These are phyloP conservation scores for Anastrepha obliqua DNA, from an alignment of 1,140 invertebrate genomes.

Conservation along the genomic window DNA sequence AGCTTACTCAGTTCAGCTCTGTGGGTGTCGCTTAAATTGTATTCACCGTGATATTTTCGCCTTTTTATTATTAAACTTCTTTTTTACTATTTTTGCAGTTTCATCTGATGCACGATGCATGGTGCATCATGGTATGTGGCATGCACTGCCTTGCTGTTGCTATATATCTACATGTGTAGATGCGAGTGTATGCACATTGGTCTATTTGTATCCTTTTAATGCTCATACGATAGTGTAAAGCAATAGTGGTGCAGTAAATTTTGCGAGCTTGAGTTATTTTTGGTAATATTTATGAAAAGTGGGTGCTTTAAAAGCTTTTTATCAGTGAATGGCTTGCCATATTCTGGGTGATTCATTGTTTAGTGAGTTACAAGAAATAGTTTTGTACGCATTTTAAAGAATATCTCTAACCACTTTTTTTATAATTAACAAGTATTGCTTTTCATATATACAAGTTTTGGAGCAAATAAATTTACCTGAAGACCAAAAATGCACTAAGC, in stretches of 20 bases:
- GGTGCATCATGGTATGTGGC: neutral
- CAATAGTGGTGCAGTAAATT: conserved; percentile 21
- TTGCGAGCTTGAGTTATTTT: conserved; percentile 4
- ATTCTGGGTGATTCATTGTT: conserved; percentile 30
- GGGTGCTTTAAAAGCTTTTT: conserved; percentile 48
- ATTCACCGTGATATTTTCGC: conserved; percentile 32
- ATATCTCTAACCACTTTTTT: too few species aligned
- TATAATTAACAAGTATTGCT: too few species aligned
- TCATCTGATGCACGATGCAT: neutral
- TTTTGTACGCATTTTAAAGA: neutral
- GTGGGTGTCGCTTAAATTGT: conserved; percentile 33
- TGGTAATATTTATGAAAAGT: conserved; percentile 9
- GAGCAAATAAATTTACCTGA: too few species aligned
- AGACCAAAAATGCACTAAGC: too few species aligned
- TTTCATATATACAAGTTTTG: too few species aligned
- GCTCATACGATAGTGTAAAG: neutral
- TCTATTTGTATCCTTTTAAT: conserved; percentile 30
- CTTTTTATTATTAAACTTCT: conserved; percentile 30
- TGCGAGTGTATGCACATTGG: neutral
- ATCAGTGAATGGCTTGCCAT: conserved; percentile 7
- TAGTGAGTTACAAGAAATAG: conserved; percentile 11
- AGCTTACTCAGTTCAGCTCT: conserved; percentile 23
- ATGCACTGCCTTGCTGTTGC: neutral
- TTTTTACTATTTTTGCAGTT: conserved; percentile 1
- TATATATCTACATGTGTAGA: neutral